Percentiles rank a stretch among this genome's conserved stretches.
These are phyloP conservation scores for Maconellicoccus hirsutus DNA, from an alignment of 1,140 invertebrate genomes.

Conservation along the genomic window DNA sequence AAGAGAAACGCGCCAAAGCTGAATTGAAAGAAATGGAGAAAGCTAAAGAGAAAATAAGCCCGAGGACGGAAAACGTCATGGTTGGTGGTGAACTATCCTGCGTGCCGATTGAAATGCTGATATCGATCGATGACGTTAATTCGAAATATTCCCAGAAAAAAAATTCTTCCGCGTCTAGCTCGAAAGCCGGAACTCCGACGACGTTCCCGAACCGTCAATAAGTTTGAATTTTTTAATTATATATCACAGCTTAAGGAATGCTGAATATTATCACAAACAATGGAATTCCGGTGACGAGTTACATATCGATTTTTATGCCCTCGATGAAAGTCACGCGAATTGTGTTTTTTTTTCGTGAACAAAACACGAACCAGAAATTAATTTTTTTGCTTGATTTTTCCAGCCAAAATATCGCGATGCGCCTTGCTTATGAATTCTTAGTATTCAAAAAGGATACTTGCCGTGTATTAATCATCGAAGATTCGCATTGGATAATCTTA, in stretches of 20 bases:
- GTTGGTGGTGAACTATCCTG: conserved; percentile 63
- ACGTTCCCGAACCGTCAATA: not conserved
- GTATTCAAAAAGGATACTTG: no score
- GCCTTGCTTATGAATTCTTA: no score
- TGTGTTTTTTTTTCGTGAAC: no score
- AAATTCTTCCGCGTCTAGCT: not conserved
- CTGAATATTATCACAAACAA: no score
- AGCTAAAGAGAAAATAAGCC: conserved; percentile 31
- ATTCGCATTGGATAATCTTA: no score
- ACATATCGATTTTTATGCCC: not conserved
- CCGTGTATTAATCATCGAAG: no score
- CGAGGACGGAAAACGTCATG: conserved; percentile 39
- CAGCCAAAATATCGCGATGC: no score
- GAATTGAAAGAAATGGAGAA: conserved; percentile 42
- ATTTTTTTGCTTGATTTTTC: no score
- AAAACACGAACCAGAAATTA: no score
- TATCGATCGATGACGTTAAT: conserved; percentile 31
- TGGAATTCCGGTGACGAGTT: not conserved
- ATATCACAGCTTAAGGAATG: not conserved
- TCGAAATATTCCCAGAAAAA: not conserved
- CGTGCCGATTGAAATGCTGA: conserved; percentile 64
- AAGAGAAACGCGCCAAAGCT: conserved; percentile 57
- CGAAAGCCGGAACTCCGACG: not conserved
- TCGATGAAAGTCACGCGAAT: not conserved
- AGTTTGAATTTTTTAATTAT: not conserved